Percentiles rank a stretch among this genome's conserved stretches.
These are phyloP conservation scores for Poeciliopsis gracilis DNA, from an alignment of 2,797 vertebrate species.

Conservation along the genomic window DNA sequence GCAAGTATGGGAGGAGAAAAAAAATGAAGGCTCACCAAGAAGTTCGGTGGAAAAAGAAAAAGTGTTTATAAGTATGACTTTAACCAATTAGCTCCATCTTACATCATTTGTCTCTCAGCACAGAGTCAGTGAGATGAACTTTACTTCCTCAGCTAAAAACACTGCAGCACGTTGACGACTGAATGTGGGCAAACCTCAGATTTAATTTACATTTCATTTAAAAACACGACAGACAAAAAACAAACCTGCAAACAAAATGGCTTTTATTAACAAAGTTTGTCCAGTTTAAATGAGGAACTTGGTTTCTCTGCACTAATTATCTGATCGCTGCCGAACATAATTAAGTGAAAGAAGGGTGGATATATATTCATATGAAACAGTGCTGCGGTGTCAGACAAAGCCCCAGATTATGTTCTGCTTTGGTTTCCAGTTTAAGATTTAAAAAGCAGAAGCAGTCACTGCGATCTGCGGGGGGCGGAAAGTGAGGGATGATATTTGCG, in stretches of 20 bases:
- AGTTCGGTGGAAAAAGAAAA: slow-evolving; percentile 22
- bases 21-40: not conserved
- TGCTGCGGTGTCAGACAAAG: slow-evolving; percentile 8
- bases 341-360: not conserved
- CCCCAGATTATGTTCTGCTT: not conserved
- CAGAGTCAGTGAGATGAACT: not conserved
- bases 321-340: not conserved
- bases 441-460: slow-evolving; percentile 7
- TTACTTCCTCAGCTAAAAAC: not conserved
- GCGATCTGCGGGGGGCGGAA: slow-evolving; percentile 24
- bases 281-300: not conserved
- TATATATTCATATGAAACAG: not conserved
- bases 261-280: not conserved
- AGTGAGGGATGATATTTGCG: slow-evolving; percentile 46
- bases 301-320: not conserved
- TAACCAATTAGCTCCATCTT: not conserved
- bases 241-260: not conserved
- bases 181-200: not conserved
- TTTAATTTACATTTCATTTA: not conserved
- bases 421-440: not conserved
- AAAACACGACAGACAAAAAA: not conserved
- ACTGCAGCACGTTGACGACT: not conserved
- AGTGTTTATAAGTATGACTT: not conserved
- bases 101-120: not conserved
- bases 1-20: not conserved